Conservation (phyloP, 1,140 invertebrate species). For the Euglossa dilemma region DNA sequence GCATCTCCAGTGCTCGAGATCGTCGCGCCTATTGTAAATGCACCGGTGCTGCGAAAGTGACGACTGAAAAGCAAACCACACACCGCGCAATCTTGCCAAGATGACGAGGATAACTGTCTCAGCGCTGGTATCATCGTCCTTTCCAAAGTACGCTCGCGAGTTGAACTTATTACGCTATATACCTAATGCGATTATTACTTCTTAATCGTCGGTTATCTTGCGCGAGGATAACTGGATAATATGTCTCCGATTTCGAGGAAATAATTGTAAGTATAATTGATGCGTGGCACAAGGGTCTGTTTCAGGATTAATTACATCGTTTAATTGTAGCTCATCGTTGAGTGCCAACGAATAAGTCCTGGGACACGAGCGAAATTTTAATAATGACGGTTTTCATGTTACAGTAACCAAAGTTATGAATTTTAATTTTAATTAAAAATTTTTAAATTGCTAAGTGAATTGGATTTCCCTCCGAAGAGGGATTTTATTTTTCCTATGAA, state of each 20-base stretch:
- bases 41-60: background rate
- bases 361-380: too few relatives aligned
- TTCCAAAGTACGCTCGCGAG: background rate
- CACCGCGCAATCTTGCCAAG: slow-evolving; percentile 4
- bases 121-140: background rate
- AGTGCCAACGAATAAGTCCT: too few relatives aligned
- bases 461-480: too few relatives aligned
- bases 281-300: too few relatives aligned
- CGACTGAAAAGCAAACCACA: slow-evolving; percentile 20
- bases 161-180: background rate
- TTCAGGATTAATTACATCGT: too few relatives aligned
- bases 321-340: too few relatives aligned
- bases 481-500: too few relatives aligned
- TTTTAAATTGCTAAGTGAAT: too few relatives aligned
- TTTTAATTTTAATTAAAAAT: too few relatives aligned
- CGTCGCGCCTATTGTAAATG: slow-evolving; percentile 18
- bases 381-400: too few relatives aligned
- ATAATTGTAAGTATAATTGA: too few relatives aligned
- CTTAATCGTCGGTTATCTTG: background rate
- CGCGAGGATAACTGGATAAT: background rate
- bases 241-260: background rate
- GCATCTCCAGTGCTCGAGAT: background rate
- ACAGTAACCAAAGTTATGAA: too few relatives aligned
- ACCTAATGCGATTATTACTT: background rate
- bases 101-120: background rate